These are phyloP conservation scores for Rhogogaster chlorosoma DNA, from an alignment of 2,888 invertebrate genomes.

Conservation along the genomic window DNA sequence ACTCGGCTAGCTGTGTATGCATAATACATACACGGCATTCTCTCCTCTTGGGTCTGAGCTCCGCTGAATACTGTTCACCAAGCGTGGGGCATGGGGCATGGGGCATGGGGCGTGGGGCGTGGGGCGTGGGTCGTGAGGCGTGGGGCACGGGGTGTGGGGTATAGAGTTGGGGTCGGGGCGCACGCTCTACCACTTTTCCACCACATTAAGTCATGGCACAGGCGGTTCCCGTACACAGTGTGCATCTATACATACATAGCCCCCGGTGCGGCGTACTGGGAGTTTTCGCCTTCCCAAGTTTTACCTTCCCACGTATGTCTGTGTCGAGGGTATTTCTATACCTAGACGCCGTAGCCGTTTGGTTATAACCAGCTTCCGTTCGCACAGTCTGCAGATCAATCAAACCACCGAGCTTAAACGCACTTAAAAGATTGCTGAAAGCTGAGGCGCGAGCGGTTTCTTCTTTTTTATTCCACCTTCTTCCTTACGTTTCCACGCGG, in stretches of 20 bases:
- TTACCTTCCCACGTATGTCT: constrained; percentile 25
- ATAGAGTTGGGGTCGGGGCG: neutral
- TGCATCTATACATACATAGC: constrained; percentile 23
- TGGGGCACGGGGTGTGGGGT: neutral
- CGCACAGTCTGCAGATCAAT: constrained; percentile 55
- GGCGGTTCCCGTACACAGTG: constrained; percentile 13
- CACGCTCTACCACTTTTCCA: constrained; percentile 59
- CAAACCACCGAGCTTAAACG: constrained; percentile 58
- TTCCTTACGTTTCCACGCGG: neutral
- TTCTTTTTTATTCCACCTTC: neutral
- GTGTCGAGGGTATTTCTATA: neutral
- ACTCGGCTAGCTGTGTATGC: neutral
- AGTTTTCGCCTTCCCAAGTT: constrained; percentile 37
- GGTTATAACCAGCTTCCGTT: constrained; percentile 17
- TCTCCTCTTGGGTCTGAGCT: constrained; percentile 11
- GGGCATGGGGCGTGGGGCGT: neutral
- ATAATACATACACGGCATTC: constrained; percentile 28
- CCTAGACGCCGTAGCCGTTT: neutral
- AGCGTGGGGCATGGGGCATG: constrained; percentile 2
- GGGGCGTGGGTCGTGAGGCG: neutral
- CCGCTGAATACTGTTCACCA: constrained; percentile 35
- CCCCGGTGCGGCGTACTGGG: neutral
- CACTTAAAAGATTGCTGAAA: constrained; percentile 61
- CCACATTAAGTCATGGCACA: constrained; percentile 57
- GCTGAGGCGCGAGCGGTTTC: constrained; percentile 29